These are phyloP conservation scores for Muntiacus reevesi DNA, from an alignment of 2,113 vertebrate species.

Conservation along the genomic window DNA sequence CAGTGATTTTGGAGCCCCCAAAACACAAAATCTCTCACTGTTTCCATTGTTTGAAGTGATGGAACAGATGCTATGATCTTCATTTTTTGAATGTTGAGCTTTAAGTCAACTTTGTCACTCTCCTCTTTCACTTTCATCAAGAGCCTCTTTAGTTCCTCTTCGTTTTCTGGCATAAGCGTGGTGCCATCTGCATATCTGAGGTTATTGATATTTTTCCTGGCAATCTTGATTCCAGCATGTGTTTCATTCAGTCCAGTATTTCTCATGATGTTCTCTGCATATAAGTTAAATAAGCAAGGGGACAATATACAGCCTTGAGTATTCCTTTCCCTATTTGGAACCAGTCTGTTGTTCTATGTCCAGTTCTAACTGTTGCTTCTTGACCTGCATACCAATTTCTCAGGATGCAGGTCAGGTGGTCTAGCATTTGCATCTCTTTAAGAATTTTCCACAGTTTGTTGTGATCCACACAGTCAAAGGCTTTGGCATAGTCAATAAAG, in stretches of 20 bases:
- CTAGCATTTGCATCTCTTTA: neutral
- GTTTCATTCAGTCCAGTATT: neutral
- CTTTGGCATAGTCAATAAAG: neutral
- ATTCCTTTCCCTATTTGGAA: neutral
- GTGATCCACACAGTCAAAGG: neutral
- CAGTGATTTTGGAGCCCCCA: neutral
- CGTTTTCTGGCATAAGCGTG: neutral
- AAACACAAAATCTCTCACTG: neutral
- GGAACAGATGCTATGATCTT: neutral
- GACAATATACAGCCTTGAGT: neutral
- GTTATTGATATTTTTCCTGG: neutral
- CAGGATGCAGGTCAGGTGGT: neutral
- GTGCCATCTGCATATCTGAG: neutral
- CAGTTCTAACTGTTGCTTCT: neutral
- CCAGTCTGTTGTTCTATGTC: neutral
- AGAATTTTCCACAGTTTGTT: neutral
- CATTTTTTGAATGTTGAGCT: neutral
- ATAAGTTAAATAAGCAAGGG: neutral
- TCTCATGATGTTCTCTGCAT: neutral
- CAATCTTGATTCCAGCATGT: neutral
- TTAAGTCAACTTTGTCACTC: neutral
- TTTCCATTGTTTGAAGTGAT: neutral
- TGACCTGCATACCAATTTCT: neutral
- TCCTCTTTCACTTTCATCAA: neutral
- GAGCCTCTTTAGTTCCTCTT: neutral